A percentile compares a stretch with the other conserved stretches of the same genome.
Conservation (phyloP, 2,888 invertebrate species). For the Busseola fusca region DNA sequence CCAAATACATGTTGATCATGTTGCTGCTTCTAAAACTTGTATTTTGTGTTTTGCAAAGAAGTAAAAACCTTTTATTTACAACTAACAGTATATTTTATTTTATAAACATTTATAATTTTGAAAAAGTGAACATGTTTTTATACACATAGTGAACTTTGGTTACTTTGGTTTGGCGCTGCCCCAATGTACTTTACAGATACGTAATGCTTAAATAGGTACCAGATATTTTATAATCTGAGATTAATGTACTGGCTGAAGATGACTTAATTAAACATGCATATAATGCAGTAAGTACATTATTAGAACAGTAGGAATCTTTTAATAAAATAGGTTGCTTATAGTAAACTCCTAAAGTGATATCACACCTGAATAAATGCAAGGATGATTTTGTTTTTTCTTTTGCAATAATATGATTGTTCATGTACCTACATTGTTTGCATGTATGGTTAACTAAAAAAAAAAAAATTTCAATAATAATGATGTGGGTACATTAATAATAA, state of each 20-base stretch:
- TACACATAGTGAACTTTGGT: conserved; percentile 17
- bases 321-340: conserved; percentile 49
- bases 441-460: too few species aligned
- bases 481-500: too few species aligned
- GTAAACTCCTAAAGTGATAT: conserved; percentile 61
- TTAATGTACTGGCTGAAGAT: conserved; percentile 4
- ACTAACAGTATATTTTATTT: conserved; percentile 88
- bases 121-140: conserved; percentile 18
- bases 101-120: conserved; percentile 79
- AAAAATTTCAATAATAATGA: too few species aligned
- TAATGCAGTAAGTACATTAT: neutral
- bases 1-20: neutral
- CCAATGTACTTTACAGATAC: conserved; percentile 9
- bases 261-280: conserved; percentile 3
- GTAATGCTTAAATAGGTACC: neutral
- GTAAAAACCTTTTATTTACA: conserved; percentile 71
- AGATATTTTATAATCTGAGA: neutral
- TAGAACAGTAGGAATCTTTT: conserved; percentile 44
- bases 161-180: conserved; percentile 29
- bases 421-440: too few species aligned
- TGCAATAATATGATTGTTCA: too few species aligned
- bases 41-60: conserved; percentile 27
- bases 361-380: conserved; percentile 63
- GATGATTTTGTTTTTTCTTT: conserved; percentile 16
- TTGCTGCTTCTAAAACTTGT: conserved; percentile 24